phyloP scores from a whole-genome alignment of 2,888 invertebrate genomes.

The Drosophila maculinotata region DNA sequence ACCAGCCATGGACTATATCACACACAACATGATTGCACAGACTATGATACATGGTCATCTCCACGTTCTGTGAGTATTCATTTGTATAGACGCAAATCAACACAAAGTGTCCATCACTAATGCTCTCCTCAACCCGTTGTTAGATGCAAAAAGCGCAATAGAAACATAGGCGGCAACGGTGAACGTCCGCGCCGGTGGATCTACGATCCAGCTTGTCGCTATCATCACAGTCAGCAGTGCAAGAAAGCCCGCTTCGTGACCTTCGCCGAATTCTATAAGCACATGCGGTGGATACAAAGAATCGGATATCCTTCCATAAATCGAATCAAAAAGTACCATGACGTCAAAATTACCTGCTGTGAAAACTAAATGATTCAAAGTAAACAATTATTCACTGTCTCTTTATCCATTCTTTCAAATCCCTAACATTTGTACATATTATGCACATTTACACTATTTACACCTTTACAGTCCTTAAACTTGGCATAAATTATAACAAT shows the following conservation, averaged over 20 bases:
- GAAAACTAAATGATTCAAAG: no score
- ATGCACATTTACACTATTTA: no score
- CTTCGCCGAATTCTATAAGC: conserved; percentile 22
- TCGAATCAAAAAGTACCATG: neutral
- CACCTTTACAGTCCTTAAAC: no score
- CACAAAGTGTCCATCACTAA: no score
- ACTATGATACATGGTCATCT: neutral
- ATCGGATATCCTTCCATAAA: neutral
- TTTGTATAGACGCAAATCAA: no score
- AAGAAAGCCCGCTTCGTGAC: neutral
- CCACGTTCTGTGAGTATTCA: neutral
- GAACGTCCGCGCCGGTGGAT: conserved; percentile 23
- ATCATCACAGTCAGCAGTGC: conserved; percentile 38
- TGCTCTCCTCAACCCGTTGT: no score
- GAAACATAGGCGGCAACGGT: neutral
- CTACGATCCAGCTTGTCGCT: conserved; percentile 37
- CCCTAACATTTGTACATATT: no score
- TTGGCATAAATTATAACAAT: no score
- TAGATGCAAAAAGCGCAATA: neutral
- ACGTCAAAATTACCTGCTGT: conserved; percentile 22
- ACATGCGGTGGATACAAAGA: conserved; percentile 23
- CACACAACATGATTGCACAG: rapidly evolving
- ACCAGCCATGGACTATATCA: neutral
- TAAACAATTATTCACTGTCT: no score
- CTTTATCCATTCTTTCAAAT: no score